Conservation (phyloP, 1,140 invertebrate genomes). For the Chymomyza costata region DNA sequence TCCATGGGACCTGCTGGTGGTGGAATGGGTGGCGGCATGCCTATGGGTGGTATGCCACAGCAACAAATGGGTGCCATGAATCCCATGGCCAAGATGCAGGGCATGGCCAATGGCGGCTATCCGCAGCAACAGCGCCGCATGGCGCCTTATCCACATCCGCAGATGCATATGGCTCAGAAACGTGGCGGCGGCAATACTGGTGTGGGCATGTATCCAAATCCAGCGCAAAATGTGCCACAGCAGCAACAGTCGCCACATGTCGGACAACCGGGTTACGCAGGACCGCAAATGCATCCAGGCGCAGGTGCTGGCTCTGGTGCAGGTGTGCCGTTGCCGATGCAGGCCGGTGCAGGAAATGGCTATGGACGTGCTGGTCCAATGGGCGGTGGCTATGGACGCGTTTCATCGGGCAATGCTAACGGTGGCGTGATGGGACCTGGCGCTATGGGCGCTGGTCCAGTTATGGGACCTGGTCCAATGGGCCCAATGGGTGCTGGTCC, state of each 20-base stretch:
- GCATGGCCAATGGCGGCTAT: slow-evolving; percentile 74
- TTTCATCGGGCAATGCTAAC: too few species aligned
- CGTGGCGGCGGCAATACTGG: slow-evolving; percentile 46
- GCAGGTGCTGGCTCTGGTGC: slow-evolving; percentile 77
- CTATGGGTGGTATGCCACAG: slow-evolving; percentile 39
- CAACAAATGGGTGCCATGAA: slow-evolving; percentile 74
- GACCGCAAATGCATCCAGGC: slow-evolving; percentile 68
- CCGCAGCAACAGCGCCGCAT: slow-evolving; percentile 79
- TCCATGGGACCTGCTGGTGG: slow-evolving; percentile 77
- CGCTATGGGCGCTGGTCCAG: slow-evolving; percentile 75
- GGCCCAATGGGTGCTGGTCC: slow-evolving; percentile 53
- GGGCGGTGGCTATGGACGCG: slow-evolving; percentile 49
- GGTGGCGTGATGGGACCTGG: slow-evolving; percentile 44
- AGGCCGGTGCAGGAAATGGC: slow-evolving; percentile 55
- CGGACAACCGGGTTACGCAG: slow-evolving; percentile 75
- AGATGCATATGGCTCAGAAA: slow-evolving; percentile 89
- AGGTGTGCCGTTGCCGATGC: slow-evolving; percentile 74
- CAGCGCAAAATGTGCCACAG: slow-evolving; percentile 41
- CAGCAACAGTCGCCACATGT: slow-evolving; percentile 53
- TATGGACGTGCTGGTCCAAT: slow-evolving; percentile 72
- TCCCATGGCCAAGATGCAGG: slow-evolving; percentile 75
- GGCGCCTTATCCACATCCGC: slow-evolving; percentile 86
- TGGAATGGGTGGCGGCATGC: slow-evolving; percentile 75
- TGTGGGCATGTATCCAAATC: slow-evolving; percentile 61
- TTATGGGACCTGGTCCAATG: slow-evolving; percentile 61